Conservation (phyloP, 2,888 invertebrate genomes). For the Phymatocera aterrima region DNA sequence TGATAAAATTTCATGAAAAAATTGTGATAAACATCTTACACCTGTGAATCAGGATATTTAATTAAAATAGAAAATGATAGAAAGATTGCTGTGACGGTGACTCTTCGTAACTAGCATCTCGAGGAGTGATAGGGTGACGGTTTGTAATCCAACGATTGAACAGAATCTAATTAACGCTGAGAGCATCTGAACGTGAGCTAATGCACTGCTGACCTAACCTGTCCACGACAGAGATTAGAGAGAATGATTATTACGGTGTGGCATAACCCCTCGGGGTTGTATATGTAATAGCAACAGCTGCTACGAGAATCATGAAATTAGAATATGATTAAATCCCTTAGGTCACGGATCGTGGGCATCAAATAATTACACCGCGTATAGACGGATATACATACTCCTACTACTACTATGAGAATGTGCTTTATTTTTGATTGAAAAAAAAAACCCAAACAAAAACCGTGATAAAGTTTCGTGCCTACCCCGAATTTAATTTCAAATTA, state of each 20-base stretch:
- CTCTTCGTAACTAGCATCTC: background rate
- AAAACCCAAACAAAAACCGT: no score
- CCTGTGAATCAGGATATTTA: no score
- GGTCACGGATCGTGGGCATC: background rate
- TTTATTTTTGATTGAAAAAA: no score
- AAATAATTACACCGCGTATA: background rate
- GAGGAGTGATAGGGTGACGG: no score
- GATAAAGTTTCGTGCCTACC: no score
- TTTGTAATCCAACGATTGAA: slow-evolving; percentile 22
- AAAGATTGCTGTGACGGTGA: background rate
- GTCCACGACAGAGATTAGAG: slow-evolving; percentile 29
- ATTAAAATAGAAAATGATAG: background rate
- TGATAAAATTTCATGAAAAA: no score
- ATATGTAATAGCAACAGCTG: slow-evolving; percentile 34
- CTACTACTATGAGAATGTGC: background rate
- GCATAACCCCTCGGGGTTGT: no score
- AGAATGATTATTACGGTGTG: slow-evolving; percentile 19
- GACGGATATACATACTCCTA: background rate
- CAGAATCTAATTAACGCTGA: slow-evolving; percentile 32
- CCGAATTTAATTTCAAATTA: no score
- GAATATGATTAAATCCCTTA: slow-evolving; percentile 11
- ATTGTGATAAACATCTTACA: no score
- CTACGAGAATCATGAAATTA: slow-evolving; percentile 12
- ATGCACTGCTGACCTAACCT: slow-evolving; percentile 22
- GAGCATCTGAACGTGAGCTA: no score